These are phyloP conservation scores for Typhlichthys subterraneus DNA, from an alignment of 2,797 vertebrate species.

Conservation along the genomic window DNA sequence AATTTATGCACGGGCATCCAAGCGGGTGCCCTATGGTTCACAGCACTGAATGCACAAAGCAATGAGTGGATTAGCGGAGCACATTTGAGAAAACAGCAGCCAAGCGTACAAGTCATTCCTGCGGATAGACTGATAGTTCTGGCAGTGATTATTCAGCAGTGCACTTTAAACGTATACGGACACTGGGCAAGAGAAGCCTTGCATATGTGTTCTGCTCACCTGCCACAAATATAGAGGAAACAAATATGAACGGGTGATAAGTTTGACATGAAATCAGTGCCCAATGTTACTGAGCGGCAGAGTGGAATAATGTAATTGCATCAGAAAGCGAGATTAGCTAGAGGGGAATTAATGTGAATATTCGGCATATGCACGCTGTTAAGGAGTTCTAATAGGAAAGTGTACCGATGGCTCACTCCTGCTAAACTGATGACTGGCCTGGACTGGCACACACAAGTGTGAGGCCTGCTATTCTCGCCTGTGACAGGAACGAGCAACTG, in stretches of 20 bases:
- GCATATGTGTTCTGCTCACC: constrained; percentile 45
- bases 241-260: constrained; percentile 45
- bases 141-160: constrained; percentile 72
- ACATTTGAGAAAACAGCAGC: constrained; percentile 74
- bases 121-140: constrained; percentile 70
- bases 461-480: background rate
- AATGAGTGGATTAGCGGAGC: constrained; percentile 81
- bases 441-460: constrained; percentile 23
- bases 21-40: constrained; percentile 76
- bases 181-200: constrained; percentile 45
- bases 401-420: constrained; percentile 29
- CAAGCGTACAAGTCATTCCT: constrained; percentile 78
- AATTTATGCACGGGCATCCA: constrained; percentile 81
- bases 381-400: constrained; percentile 26
- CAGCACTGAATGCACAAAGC: constrained; percentile 76
- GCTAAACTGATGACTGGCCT: constrained; percentile 23
- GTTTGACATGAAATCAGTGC: constrained; percentile 44
- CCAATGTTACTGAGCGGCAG: constrained; percentile 28
- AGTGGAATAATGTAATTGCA: constrained; percentile 32
- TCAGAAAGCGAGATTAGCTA: constrained; percentile 16
- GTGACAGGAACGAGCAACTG: constrained; percentile 26
- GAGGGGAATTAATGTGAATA: constrained; percentile 18
- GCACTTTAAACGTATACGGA: constrained; percentile 65
- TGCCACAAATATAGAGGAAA: constrained; percentile 40
- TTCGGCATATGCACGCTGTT: constrained; percentile 10